Conservation (phyloP, 2,113 vertebrate genomes). For the Notarius quadriscutis region DNA sequence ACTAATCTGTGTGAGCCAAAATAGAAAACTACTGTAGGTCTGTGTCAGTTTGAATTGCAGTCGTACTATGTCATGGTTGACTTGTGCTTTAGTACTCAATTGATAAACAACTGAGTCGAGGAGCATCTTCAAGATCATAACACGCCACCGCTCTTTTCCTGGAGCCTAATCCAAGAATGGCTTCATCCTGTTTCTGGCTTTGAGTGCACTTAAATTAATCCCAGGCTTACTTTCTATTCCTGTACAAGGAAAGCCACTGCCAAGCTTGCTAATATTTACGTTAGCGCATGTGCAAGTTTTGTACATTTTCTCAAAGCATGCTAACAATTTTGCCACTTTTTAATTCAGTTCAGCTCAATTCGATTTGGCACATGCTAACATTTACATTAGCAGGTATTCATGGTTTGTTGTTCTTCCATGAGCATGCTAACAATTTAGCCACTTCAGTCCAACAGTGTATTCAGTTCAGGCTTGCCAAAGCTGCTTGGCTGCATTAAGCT, state of each 20-base stretch:
- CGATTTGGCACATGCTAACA: not conserved
- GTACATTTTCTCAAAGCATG: not conserved
- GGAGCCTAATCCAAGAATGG: not conserved
- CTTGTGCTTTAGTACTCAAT: not conserved
- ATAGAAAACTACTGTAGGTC: not conserved
- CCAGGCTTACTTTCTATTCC: conserved; percentile 9
- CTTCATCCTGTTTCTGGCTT: conserved; percentile 15
- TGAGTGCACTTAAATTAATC: conserved; percentile 35
- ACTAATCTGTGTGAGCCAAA: not conserved
- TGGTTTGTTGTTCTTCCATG: not conserved
- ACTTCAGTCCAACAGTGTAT: not conserved
- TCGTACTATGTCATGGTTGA: conserved; percentile 2
- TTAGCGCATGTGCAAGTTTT: not conserved
- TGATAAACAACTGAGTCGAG: conserved; percentile 1
- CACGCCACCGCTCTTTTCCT: not conserved
- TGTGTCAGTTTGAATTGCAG: not conserved
- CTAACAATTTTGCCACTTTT: not conserved
- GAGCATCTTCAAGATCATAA: conserved; percentile 15
- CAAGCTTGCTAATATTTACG: conserved; percentile 15
- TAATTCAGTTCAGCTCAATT: conserved; percentile 8
- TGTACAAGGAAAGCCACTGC: not conserved
- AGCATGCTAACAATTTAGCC: conserved; percentile 27
- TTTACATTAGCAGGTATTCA: conserved; percentile 5
- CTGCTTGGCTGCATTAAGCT: conserved; percentile 6
- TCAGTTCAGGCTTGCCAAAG: conserved; percentile 26